A percentile compares a stretch with the other conserved stretches of the same genome.
Conservation (phyloP, 2,888 invertebrate species). For the Bellardia pandia region DNA sequence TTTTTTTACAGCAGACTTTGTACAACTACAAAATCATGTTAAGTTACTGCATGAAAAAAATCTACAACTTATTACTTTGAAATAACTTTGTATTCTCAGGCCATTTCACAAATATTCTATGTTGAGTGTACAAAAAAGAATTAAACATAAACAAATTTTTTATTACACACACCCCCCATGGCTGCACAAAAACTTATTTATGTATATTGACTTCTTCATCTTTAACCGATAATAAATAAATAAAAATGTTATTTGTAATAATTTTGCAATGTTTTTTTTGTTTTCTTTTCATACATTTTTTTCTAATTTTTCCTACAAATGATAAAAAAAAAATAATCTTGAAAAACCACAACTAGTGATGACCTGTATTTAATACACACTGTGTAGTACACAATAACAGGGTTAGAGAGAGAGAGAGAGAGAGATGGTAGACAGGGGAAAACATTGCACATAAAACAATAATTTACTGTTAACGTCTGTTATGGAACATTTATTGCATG, state of each 20-base stretch:
- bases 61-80: neutral
- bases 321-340: constrained; percentile 23
- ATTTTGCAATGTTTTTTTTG: neutral
- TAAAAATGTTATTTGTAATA: neutral
- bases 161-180: constrained; percentile 39
- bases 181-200: neutral
- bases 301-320: neutral
- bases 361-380: constrained; percentile 3
- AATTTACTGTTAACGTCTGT: constrained; percentile 57
- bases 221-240: constrained; percentile 4
- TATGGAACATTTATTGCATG: constrained; percentile 59
- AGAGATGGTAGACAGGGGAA: neutral
- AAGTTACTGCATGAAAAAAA: constrained; percentile 23
- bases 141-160: constrained; percentile 35
- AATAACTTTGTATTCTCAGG: neutral
- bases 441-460: constrained; percentile 35
- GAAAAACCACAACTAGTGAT: constrained; percentile 1
- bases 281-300: neutral
- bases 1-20: constrained; percentile 42
- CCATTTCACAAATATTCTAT: neutral
- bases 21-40: constrained; percentile 43
- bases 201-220: constrained; percentile 1
- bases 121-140: neutral
- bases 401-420: too few relatives aligned
- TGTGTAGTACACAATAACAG: neutral